These are phyloP conservation scores for Tupaia chinensis DNA, from an alignment of 2,113 vertebrate species.

Conservation along the genomic window DNA sequence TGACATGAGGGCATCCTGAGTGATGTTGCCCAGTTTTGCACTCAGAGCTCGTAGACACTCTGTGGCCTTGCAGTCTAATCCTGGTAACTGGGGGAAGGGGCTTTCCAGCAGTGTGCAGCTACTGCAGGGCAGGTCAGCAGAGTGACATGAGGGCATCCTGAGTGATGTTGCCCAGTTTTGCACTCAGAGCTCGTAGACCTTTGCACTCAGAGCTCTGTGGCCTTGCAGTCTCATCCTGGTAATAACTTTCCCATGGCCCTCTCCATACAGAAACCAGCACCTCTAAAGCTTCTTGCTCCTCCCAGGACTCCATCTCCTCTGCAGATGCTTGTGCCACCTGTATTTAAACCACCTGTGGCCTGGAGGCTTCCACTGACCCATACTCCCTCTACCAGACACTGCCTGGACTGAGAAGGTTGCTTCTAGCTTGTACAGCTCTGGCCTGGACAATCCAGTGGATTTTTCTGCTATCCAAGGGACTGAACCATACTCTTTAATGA, in stretches of 20 bases:
- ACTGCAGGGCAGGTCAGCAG: rapidly evolving
- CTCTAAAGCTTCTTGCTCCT: neutral
- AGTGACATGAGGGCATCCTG: too few relatives aligned
- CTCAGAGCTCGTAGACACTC: neutral
- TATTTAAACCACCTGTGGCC: rapidly evolving
- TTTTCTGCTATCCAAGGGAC: neutral
- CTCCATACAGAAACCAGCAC: neutral
- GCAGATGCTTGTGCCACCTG: rapidly evolving
- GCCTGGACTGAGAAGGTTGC: neutral
- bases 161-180: rapidly evolving
- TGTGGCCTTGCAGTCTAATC: neutral
- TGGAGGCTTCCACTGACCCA: neutral
- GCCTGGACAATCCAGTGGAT: neutral
- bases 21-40: too few relatives aligned
- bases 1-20: rapidly evolving
- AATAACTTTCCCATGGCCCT: neutral
- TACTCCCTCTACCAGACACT: neutral
- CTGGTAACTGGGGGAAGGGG: neutral
- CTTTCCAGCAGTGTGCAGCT: neutral
- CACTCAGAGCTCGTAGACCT: neutral
- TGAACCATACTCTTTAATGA: neutral
- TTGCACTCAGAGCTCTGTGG: too few relatives aligned
- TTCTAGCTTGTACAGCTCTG: neutral
- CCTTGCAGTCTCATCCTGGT: neutral
- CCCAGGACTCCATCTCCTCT: neutral